phyloP scores from a whole-genome alignment of 2,797 vertebrate species.

The Odontamblyopus lacepedii region DNA sequence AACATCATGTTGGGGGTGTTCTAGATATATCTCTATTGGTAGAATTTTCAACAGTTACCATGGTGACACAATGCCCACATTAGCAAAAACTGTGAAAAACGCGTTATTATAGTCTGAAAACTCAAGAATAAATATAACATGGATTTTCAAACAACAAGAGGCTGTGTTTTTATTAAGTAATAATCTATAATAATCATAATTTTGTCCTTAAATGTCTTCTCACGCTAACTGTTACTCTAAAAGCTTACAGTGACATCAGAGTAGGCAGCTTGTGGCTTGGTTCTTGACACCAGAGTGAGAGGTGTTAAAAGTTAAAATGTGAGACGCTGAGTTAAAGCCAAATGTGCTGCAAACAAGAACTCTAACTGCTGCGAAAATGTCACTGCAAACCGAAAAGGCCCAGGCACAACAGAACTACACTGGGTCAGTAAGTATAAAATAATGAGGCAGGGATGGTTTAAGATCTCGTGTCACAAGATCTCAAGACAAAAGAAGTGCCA shows the following conservation, averaged over 20 bases:
- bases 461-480: too few relatives aligned
- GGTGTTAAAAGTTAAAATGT: constrained; percentile 19
- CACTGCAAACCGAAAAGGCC: background rate
- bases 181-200: too few relatives aligned
- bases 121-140: too few relatives aligned
- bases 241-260: background rate
- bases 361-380: constrained; percentile 13
- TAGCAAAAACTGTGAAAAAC: too few relatives aligned
- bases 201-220: background rate
- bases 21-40: too few relatives aligned
- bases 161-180: too few relatives aligned
- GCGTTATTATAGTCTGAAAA: too few relatives aligned
- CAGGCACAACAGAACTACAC: constrained; percentile 5
- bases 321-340: constrained; percentile 7
- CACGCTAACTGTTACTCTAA: background rate
- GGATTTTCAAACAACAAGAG: too few relatives aligned
- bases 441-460: background rate
- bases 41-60: too few relatives aligned
- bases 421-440: background rate
- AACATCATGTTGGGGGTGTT: too few relatives aligned
- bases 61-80: too few relatives aligned
- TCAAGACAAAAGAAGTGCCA: too few relatives aligned
- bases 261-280: constrained; percentile 41
- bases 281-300: constrained; percentile 14
- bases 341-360: constrained; percentile 5